Base-by-base conservation (phyloP, 1,140 invertebrate genomes). In the Spodoptera litura region DNA sequence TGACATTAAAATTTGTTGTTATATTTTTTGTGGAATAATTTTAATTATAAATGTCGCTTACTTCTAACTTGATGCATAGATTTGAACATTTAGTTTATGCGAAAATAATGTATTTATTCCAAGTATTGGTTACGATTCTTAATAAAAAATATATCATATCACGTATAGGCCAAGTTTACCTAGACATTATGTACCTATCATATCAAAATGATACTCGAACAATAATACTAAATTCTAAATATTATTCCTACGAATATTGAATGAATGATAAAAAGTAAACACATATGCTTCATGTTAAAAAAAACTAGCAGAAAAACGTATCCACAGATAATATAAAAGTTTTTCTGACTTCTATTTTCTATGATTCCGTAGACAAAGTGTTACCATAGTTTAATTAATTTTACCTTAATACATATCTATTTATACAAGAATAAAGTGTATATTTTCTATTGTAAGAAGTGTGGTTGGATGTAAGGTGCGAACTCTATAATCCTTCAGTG, bases 361-460 rank as follows among this genome's bases (percentile, higher is more conserved):
- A 82, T 80, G 76, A 87, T 89, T 88, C 85, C 84, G 80, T 89
- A 89, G 84, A 81, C 72, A 81, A 89, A 91, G 84, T 91, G 93
- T 94, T 94, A 94, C 91, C 93, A 94, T 94, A 91, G 86, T 87
- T 84, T 90, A 88, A 88, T 89, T 91, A 88, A 90, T 90, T 92
- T 91, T 89, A 87, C 82, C 78, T 84, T 75, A 75, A 87, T 86
- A 85, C 91, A 94, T 93, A 92, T 93, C 91, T 91, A 88, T 91
- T 91, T 88, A 91, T 88, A 91, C 87, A 78, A 86, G 70, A 87
- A 84, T 88, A 77, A 85, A 88, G 73, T 93, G 87, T 93, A 92
- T 91, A 91, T 91, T 91, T 88, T 88, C 80, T 91, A 88, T 82
- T 83, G 74, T 90, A 89, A 89, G 83, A 86, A 81, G 86, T 87